Evolutionary conservation across 2,888 invertebrate genomes (phyloP).

Genomic region (Elmis aenea): DNA sequence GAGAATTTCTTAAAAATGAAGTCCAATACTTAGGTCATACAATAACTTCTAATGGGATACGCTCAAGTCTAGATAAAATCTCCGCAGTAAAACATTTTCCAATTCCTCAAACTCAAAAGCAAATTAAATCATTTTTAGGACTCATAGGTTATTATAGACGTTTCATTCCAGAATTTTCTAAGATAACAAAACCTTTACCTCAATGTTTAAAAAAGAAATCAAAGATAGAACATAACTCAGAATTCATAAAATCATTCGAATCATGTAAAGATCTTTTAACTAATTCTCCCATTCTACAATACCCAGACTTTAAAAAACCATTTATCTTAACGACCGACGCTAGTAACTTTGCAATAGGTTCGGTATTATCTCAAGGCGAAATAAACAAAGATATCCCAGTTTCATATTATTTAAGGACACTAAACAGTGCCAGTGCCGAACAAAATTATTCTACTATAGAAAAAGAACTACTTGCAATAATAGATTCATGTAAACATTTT

Average conservation of each 20-base stretch:
- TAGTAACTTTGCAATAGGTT: not conserved
- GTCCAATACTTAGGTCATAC: slow-evolving; percentile 5
- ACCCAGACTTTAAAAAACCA: not conserved
- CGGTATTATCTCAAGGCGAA: too few species aligned
- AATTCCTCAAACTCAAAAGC: not conserved
- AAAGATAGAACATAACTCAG: slow-evolving; percentile 6
- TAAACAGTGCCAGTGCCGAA: too few species aligned
- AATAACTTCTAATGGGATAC: slow-evolving; percentile 3
- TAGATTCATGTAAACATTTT: too few species aligned
- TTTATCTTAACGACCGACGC: slow-evolving; percentile 1
- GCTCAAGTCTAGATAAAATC: slow-evolving; percentile 2
- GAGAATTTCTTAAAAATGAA: slow-evolving; percentile 2
- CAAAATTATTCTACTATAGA: too few species aligned
- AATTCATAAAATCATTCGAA: not conserved
- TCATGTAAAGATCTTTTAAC: not conserved
- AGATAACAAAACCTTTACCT: not conserved
- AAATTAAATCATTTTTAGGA: slow-evolving; percentile 5
- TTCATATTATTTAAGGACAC: too few species aligned
- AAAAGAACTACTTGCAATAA: too few species aligned
- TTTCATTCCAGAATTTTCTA: slow-evolving; percentile 3
- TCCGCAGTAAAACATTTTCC: not conserved
- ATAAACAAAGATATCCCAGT: too few species aligned
- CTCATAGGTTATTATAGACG: slow-evolving; percentile 1
- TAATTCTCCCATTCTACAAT: not conserved
- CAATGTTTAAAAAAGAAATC: slow-evolving; percentile 9